Evolutionary conservation across 64 coral and sea anemone species (phyloP), one percentile per base, ranked within the genome.

Genomic region (Montipora cactus): DNA sequence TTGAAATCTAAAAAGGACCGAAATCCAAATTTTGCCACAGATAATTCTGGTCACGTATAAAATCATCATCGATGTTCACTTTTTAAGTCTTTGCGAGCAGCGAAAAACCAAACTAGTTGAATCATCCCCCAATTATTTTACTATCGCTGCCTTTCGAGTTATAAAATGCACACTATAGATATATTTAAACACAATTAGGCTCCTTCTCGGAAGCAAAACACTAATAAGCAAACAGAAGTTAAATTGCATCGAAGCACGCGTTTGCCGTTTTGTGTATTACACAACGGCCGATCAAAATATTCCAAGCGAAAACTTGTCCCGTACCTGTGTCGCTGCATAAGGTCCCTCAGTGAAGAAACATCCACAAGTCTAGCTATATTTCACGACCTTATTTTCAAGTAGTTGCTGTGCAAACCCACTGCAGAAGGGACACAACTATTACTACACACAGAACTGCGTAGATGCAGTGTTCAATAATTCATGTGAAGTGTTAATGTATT

Each of bases 251-350:
- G 74, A 68, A 86, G 90, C 58, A 25, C 55, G 75, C 61, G 81
- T 58, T 59, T 20, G 44, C 48, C 82, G 82, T 64, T 22, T 37
- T 37, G 37, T 76, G 49, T 49, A 76, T 49, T 69, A 59, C 68
- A 71, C 20, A 72, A 92, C 44, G 81, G 69, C 76, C 68, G 5
- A 16, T 21, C 5, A 20, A 64, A 92, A 86, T 23, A 75, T 21
- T 70, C 58, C 67, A 59, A 15, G 59, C 21, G 23, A 45, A 46
- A 6, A 22, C 8, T 10, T 4, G 2, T n/a, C 20, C 8, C 80
- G 51, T 86, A 92, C 90, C 90, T 92, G 11, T 73, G n/a, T 9
- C 72, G 69, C 90, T 85, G 76, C 90, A 92, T 92, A 92, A 74
- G 81, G 90, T 84, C 79, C 45, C 47, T 70, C 81, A 76, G 82